phyloP scores from a whole-genome alignment of 1,140 invertebrate genomes.

The Penaeus vannamei region DNA sequence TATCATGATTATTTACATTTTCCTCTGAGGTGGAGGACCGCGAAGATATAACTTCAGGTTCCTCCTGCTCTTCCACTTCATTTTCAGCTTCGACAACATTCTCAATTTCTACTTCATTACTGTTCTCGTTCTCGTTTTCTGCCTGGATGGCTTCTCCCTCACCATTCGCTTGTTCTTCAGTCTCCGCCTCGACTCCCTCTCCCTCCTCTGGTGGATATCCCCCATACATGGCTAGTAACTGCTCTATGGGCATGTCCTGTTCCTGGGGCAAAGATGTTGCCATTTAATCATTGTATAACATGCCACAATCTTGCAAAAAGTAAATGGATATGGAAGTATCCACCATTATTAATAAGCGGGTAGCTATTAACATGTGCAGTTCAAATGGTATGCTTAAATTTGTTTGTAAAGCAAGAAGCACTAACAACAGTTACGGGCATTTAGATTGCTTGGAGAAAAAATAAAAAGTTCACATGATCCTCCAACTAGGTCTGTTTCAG shows the following conservation, averaged over 20 bases:
- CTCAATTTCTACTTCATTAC: constrained; percentile 71
- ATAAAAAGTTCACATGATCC: no score
- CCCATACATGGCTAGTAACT: constrained; percentile 90
- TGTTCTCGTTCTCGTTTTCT: constrained; percentile 70
- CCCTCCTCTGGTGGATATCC: constrained; percentile 71
- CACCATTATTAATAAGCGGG: background rate
- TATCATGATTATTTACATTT: constrained; percentile 69
- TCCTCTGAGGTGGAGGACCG: constrained; percentile 66
- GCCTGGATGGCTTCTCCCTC: constrained; percentile 70
- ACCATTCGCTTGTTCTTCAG: constrained; percentile 74
- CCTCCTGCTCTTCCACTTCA: constrained; percentile 61
- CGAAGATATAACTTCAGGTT: constrained; percentile 59
- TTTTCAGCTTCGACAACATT: constrained; percentile 74
- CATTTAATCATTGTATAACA: constrained; percentile 2
- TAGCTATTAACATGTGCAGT: background rate
- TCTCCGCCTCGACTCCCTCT: constrained; percentile 71
- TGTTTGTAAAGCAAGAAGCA: background rate
- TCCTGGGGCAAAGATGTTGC: constrained; percentile 71
- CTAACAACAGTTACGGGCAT: background rate
- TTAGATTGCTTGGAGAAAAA: background rate
- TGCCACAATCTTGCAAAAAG: no score
- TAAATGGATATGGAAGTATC: background rate
- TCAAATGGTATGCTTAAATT: background rate
- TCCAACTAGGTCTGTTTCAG: no score
- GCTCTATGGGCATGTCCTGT: constrained; percentile 93